phyloP scores from a whole-genome alignment of 2,113 vertebrate species.

The Tupaia tana region DNA sequence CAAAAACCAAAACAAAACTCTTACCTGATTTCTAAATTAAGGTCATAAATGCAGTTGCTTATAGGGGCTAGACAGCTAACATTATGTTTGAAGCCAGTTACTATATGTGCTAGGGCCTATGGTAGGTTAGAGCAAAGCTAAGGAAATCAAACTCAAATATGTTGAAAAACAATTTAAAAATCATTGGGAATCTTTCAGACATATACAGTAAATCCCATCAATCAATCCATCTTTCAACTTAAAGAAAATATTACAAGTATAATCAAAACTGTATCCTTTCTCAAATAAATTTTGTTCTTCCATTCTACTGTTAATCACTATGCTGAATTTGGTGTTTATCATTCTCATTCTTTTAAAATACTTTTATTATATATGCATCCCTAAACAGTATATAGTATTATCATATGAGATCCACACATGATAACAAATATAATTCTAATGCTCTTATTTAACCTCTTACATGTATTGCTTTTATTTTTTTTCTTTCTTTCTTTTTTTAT shows the following conservation, averaged over 20 bases:
- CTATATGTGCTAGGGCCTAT: background rate
- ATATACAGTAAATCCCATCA: background rate
- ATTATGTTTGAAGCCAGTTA: background rate
- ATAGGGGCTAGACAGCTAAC: background rate
- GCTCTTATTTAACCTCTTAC: background rate
- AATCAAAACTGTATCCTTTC: background rate
- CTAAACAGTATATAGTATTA: background rate
- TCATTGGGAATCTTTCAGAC: background rate
- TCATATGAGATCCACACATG: background rate
- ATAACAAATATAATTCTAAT: background rate
- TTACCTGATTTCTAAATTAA: background rate
- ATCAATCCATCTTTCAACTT: background rate
- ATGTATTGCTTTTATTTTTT: constrained; percentile 1
- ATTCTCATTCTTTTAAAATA: background rate
- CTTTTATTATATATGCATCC: background rate
- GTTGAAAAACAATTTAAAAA: background rate
- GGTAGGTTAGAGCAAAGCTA: background rate
- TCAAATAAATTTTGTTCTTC: background rate
- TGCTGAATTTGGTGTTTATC: background rate
- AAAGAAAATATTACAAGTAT: background rate
- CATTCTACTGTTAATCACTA: background rate
- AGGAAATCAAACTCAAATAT: background rate
- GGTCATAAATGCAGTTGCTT: background rate
- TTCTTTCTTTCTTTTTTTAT: no score
- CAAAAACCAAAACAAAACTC: background rate